These are phyloP conservation scores for Potamarius usumacintae DNA, from an alignment of 2,113 vertebrate genomes.

Conservation along the genomic window DNA sequence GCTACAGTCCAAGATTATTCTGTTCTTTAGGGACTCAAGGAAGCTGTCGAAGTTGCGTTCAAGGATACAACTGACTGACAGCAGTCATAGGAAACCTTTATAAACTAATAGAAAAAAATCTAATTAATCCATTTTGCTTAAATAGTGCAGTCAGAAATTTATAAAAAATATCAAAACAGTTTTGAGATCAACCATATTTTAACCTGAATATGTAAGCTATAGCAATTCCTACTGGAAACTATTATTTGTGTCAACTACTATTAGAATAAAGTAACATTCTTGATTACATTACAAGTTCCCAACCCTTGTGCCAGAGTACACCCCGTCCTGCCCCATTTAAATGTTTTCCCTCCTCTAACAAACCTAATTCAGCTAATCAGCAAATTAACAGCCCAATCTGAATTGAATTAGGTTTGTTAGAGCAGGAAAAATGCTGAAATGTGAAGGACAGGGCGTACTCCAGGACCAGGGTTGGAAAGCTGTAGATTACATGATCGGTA, in stretches of 20 bases:
- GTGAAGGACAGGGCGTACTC: background rate
- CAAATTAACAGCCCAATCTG: background rate
- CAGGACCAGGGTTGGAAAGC: background rate
- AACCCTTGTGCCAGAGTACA: background rate
- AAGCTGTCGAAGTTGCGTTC: conserved; percentile 1
- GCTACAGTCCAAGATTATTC: background rate
- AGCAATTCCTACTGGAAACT: background rate
- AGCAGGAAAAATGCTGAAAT: background rate
- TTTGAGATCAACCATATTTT: background rate
- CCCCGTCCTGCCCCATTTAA: background rate
- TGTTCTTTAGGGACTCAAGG: background rate
- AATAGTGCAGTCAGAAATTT: background rate
- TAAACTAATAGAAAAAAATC: background rate
- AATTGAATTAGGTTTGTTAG: background rate
- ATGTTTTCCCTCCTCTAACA: background rate
- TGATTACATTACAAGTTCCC: background rate
- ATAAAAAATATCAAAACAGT: background rate
- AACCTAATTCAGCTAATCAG: background rate
- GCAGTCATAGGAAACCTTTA: conserved; percentile 3
- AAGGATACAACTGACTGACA: background rate
- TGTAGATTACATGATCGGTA: background rate
- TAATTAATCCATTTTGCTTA: background rate
- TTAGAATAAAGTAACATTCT: background rate
- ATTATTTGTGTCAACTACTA: background rate
- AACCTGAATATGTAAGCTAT: background rate